Base-by-base conservation (phyloP, 2,888 invertebrate genomes). In the Trypoxylon attenuatum region DNA sequence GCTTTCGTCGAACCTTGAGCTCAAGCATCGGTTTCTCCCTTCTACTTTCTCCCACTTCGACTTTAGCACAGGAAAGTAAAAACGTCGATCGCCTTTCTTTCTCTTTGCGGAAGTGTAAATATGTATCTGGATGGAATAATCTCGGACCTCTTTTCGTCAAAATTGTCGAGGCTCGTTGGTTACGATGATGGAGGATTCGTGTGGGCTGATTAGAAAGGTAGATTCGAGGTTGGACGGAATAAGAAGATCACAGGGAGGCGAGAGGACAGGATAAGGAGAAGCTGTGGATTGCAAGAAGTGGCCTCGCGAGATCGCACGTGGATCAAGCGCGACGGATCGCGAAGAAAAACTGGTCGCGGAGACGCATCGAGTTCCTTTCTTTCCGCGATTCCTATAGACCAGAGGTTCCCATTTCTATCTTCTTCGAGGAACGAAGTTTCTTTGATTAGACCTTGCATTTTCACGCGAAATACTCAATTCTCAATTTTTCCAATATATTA, bases 61-160 rank as follows among this genome's bases (percentile, higher is more conserved):
- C n/a, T n/a, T n/a, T n/a, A n/a, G n/a, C n/a, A n/a, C 21, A 62
- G 41, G 67, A 67, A 67, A 67, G 67, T 67, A 67, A 67, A 67
- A 67, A 67, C 49, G 43, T 50, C 52, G 50, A 62, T 62, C 66
- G 62, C 66, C 62, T 66, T 66, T 67, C 63, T 45, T 58, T 58
- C 58, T 58, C 58, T 42, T 22, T 6, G 58, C 58, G 63, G 29
- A 53, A 13, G 33, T 33, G n/a, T n/a, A n/a, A n/a, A n/a, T n/a
- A n/a, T n/a, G n/a, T n/a, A n/a, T n/a, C n/a, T n/a, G n/a, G n/a
- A n/a, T n/a, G n/a, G n/a, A n/a, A n/a, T n/a, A n/a, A n/a, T n/a
- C n/a, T n/a, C n/a, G n/a, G n/a, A n/a, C n/a, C n/a, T n/a, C n/a
- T n/a, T n/a, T n/a, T n/a, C n/a, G n/a, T n/a, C n/a, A n/a, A n/a